Conservation (phyloP, 2,888 invertebrate species). For the Phlogophora meticulosa region DNA sequence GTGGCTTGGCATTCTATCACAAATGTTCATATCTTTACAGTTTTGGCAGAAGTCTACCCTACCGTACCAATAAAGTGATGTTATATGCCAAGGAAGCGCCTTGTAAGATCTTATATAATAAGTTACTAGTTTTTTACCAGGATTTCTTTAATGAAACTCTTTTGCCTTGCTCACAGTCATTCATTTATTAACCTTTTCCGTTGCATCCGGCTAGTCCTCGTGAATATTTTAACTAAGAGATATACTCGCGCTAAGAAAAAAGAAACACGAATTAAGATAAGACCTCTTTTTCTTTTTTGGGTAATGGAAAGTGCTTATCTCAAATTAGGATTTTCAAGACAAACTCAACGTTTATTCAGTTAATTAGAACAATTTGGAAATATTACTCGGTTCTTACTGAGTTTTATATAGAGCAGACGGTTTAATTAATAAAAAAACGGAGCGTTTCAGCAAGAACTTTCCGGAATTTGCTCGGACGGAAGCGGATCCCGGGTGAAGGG, state of each 20-base stretch:
- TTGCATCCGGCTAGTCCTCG: slow-evolving; percentile 15
- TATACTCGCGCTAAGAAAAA: slow-evolving; percentile 24
- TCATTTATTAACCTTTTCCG: slow-evolving; percentile 33
- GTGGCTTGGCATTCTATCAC: slow-evolving; percentile 25
- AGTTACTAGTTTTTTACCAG: slow-evolving; percentile 5
- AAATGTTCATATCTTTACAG: slow-evolving; percentile 14
- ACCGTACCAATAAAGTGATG: not conserved
- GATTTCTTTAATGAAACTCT: slow-evolving; percentile 3
- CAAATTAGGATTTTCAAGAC: slow-evolving; percentile 57
- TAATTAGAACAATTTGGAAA: slow-evolving; percentile 62
- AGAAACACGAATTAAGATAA: slow-evolving; percentile 41
- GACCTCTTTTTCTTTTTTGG: slow-evolving; percentile 33
- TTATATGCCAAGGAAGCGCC: not conserved
- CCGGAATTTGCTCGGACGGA: slow-evolving; percentile 78
- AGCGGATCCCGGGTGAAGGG: slow-evolving; percentile 82
- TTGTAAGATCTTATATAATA: slow-evolving; percentile 11
- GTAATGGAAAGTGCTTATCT: slow-evolving; percentile 55
- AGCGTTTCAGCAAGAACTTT: slow-evolving; percentile 71
- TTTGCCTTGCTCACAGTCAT: slow-evolving; percentile 18
- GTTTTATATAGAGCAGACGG: slow-evolving; percentile 70
- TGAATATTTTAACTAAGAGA: slow-evolving; percentile 44
- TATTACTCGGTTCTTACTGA: slow-evolving; percentile 55
- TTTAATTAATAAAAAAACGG: slow-evolving; percentile 79
- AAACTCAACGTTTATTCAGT: slow-evolving; percentile 51
- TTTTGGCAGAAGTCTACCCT: slow-evolving; percentile 10